A percentile compares a stretch with the other conserved stretches of the same genome.
phyloP scores from a whole-genome alignment of 30 jellyfish, hydroid and myxozoan species.

The Aurelia aurita region DNA sequence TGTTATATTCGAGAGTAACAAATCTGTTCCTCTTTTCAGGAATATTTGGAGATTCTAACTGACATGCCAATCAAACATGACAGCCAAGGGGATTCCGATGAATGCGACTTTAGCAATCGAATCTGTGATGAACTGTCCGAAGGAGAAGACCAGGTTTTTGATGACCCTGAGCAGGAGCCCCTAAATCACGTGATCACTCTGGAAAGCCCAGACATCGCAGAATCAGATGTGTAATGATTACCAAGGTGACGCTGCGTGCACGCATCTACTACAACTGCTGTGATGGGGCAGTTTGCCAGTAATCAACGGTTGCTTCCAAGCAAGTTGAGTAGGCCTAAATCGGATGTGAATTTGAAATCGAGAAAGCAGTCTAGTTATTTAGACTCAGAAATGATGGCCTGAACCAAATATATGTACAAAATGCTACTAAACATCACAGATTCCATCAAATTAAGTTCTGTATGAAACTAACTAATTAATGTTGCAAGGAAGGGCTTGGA shows the following conservation, averaged over 20 bases:
- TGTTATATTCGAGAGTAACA: background rate
- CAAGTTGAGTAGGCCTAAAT: too few relatives aligned
- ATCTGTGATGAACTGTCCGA: constrained; percentile 51
- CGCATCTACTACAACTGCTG: background rate
- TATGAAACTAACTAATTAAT: too few relatives aligned
- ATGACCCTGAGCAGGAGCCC: constrained; percentile 53
- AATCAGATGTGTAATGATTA: constrained; percentile 38
- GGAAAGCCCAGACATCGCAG: constrained; percentile 10
- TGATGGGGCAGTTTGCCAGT: background rate
- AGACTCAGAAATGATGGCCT: too few relatives aligned
- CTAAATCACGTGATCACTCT: constrained; percentile 6
- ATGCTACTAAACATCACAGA: too few relatives aligned
- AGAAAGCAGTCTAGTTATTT: too few relatives aligned
- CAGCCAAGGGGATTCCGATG: constrained; percentile 69
- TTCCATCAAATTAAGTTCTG: too few relatives aligned
- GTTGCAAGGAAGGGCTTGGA: too few relatives aligned
- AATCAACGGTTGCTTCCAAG: too few relatives aligned
- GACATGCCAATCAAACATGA: constrained; percentile 71
- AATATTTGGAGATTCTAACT: constrained; percentile 63
- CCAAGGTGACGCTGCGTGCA: too few relatives aligned
- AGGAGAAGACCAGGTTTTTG: constrained; percentile 73
- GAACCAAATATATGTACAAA: too few relatives aligned
- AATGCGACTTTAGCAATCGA: constrained; percentile 44
- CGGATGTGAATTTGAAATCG: too few relatives aligned
- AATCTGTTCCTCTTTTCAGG: constrained; percentile 17